A percentile compares a stretch with the other conserved stretches of the same genome.
These are phyloP conservation scores for Macropis europaea DNA, from an alignment of 2,888 invertebrate genomes.

Conservation along the genomic window DNA sequence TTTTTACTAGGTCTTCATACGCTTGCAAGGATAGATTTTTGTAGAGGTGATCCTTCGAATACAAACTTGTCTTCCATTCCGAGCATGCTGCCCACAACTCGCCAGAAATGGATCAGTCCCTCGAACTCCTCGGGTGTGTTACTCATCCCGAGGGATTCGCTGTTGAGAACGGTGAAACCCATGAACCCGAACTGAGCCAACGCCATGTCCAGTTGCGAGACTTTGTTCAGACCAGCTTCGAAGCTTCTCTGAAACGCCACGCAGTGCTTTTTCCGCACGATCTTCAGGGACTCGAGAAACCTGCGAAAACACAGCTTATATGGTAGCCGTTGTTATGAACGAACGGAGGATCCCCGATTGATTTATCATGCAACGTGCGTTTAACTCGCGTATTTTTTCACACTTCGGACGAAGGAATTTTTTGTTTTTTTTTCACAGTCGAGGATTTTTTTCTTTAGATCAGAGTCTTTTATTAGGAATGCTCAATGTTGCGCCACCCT, in stretches of 20 bases:
- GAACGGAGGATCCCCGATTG: background rate
- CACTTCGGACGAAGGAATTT: too few species aligned
- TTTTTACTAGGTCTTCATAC: too few species aligned
- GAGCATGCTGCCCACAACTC: slow-evolving; percentile 88
- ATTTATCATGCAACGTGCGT: background rate
- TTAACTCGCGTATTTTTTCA: too few species aligned
- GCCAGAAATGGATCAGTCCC: slow-evolving; percentile 91
- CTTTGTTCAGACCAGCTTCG: slow-evolving; percentile 81
- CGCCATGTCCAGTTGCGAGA: slow-evolving; percentile 92
- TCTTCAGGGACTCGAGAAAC: slow-evolving; percentile 85
- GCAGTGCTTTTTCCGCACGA: slow-evolving; percentile 86
- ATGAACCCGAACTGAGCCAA: slow-evolving; percentile 94
- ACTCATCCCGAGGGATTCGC: slow-evolving; percentile 85
- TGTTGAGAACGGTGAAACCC: slow-evolving; percentile 86
- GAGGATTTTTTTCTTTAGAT: too few species aligned
- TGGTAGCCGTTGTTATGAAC: background rate
- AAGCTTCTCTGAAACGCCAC: slow-evolving; percentile 82
- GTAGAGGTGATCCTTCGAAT: too few species aligned
- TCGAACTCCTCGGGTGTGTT: slow-evolving; percentile 85
- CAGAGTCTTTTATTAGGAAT: too few species aligned
- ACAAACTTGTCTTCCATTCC: slow-evolving; percentile 89
- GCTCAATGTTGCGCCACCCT: too few species aligned
- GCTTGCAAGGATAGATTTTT: too few species aligned
- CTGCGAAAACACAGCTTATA: slow-evolving; percentile 75
- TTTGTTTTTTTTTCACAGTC: too few species aligned